Conservation (phyloP, 2,888 invertebrate genomes). For the Smittia aterrima region DNA sequence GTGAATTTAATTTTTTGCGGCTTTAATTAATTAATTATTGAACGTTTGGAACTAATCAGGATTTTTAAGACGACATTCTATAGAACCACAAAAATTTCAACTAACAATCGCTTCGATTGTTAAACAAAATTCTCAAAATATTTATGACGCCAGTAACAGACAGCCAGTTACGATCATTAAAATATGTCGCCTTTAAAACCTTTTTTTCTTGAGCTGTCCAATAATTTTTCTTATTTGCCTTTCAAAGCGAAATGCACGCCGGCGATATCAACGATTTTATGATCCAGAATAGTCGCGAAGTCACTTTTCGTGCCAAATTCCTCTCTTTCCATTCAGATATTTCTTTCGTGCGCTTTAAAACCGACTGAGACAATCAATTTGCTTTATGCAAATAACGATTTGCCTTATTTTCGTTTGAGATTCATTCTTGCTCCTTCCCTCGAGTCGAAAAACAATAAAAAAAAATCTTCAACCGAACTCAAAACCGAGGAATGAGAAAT, state of each 20-base stretch:
- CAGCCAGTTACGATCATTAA: constrained; percentile 19
- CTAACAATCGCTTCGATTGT: not conserved
- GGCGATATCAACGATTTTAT: not conserved
- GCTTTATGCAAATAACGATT: constrained; percentile 30
- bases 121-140: not conserved
- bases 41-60: not conserved
- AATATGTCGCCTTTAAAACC: not conserved
- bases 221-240: not conserved
- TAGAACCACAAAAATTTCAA: not conserved
- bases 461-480: not conserved
- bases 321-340: not conserved
- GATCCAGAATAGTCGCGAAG: constrained; percentile 4
- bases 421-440: not conserved
- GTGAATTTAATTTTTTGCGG: not conserved
- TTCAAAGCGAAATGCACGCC: not conserved
- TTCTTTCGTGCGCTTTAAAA: constrained; percentile 10
- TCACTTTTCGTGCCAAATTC: constrained; percentile 8
- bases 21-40: not conserved
- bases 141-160: constrained; percentile 31
- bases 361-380: constrained; percentile 30
- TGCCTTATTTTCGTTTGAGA: not conserved
- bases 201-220: not conserved
- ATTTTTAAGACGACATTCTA: not conserved
- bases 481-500: not conserved
- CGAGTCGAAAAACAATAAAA: not conserved